Evolutionary conservation across 2,113 vertebrate species (phyloP), one percentile per base, ranked within the genome.

Genomic region (Rhineura floridana): DNA sequence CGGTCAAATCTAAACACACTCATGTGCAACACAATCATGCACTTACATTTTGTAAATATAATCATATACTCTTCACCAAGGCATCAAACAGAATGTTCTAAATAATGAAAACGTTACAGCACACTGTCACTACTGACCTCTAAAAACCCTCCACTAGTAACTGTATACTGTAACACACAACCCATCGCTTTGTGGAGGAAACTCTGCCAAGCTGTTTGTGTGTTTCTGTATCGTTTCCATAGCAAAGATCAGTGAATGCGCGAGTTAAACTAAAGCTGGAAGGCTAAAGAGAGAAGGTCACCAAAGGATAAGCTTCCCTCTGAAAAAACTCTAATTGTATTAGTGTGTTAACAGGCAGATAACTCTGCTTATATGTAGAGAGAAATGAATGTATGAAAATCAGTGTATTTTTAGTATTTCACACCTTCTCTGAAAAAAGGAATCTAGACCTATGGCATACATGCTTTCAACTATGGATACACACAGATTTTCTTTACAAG

Each of bases 191-290:
- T 84, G 89, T 86, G 1, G 85, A 93, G 93, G 91, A 94, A 97
- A 94, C 90, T 88, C 91, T 94, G 96, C 97, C 97, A 98, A 97
- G 96, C 97, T 98, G 98, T 97, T 98, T 98, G 96, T 97, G 96
- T 99, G 97, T 98, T 98, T 98, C 97, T 98, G 89, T 97, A 95
- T 94, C 75, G 97, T 98, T 98, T 97, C 98, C 97, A 98, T 98
- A 98, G 98, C 96, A 98, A 98, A 98, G 96, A 96, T 96, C 95
- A 97, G 95, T 96, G 96, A 85, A 93, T 97, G 95, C 96, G 96
- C 95, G 97, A 96, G 96, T 96, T 97, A 97, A 97, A 97, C 95
- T 97, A 97, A 97, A 97, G 97, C 96, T 92, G 92, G 93, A 95
- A 96, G 96, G 96, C 96, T 96, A 94, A 96, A 97, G 95, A 96